These are phyloP conservation scores for Nannoperca australis DNA, from an alignment of 2,797 vertebrate species.

Conservation along the genomic window DNA sequence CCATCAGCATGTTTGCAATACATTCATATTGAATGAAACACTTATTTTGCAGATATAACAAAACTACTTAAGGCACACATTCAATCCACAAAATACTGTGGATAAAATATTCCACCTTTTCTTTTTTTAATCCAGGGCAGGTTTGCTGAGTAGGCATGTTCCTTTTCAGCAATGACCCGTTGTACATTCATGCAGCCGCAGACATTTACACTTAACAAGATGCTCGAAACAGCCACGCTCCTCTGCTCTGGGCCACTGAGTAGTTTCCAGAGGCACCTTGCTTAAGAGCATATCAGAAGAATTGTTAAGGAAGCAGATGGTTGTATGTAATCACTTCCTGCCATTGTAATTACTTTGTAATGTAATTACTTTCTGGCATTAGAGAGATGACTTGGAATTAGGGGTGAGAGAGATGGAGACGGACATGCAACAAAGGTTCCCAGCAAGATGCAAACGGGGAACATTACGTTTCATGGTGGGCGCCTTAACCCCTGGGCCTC, in stretches of 20 bases:
- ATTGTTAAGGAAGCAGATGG: not conserved
- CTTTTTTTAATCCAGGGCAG: not conserved
- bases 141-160: slow-evolving; percentile 32
- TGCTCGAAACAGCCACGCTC: no score
- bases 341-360: no score
- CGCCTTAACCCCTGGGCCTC: not conserved
- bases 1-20: slow-evolving; percentile 21
- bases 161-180: slow-evolving; percentile 1
- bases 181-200: slow-evolving; percentile 15
- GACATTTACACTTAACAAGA: slow-evolving; percentile 21
- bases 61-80: slow-evolving; percentile 4
- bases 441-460: not conserved
- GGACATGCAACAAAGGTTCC: not conserved
- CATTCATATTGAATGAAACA: slow-evolving; percentile 7
- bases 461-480: not conserved
- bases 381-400: not conserved
- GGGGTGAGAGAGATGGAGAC: not conserved
- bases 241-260: no score
- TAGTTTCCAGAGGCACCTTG: no score
- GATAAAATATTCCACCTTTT: slow-evolving; percentile 14
- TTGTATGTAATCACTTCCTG: not conserved
- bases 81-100: not conserved
- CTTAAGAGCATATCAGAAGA: not conserved
- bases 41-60: slow-evolving; percentile 10
- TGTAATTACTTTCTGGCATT: not conserved